Evolutionary conservation across 2,113 vertebrate species (phyloP).

Genomic region (Tichodroma muraria): DNA sequence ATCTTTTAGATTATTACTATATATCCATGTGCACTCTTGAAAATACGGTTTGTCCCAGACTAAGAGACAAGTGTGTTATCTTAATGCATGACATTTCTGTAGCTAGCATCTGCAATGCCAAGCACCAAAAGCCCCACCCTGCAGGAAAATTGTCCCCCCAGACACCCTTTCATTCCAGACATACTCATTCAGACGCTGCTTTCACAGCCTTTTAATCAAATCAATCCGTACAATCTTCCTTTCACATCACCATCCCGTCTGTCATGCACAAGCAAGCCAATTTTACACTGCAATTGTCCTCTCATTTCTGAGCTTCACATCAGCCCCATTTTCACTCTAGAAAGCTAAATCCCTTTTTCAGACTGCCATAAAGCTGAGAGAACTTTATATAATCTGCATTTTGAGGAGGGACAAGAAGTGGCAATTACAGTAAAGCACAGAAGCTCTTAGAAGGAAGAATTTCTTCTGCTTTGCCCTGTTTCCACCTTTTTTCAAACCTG

Average conservation of each 20-base stretch:
- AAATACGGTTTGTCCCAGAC: background rate
- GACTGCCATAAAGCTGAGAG: background rate
- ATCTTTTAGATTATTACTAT: background rate
- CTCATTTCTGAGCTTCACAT: slow-evolving; percentile 15
- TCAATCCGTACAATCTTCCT: slow-evolving; percentile 25
- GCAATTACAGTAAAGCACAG: background rate
- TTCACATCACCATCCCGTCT: slow-evolving; percentile 27
- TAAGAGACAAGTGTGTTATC: background rate
- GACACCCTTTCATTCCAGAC: background rate
- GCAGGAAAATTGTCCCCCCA: background rate
- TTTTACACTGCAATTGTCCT: slow-evolving; percentile 38
- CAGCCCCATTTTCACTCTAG: background rate
- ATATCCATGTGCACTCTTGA: background rate
- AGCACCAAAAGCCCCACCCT: background rate
- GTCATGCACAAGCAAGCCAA: background rate
- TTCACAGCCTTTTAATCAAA: slow-evolving; percentile 49
- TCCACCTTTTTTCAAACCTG: background rate
- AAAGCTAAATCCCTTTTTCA: slow-evolving; percentile 10
- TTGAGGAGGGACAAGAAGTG: background rate
- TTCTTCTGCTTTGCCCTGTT: background rate
- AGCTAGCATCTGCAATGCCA: background rate
- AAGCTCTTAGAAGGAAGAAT: background rate
- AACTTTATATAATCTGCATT: background rate
- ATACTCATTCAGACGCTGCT: background rate
- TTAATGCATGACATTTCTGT: background rate